phyloP scores from a whole-genome alignment of 2,797 vertebrate species.

The Mareca strepera region DNA sequence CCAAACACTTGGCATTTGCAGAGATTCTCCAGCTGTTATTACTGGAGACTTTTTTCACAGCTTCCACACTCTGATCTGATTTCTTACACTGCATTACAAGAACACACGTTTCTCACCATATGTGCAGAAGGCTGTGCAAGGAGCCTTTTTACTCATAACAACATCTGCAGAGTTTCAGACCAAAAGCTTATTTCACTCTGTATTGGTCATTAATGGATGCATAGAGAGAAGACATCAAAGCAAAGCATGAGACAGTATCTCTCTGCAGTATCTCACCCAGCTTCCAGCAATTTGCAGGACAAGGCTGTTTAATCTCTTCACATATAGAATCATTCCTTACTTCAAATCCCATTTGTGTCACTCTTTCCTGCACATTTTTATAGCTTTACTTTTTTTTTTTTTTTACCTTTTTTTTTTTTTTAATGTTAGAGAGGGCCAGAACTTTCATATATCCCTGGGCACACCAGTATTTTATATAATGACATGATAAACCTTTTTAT shows the following conservation, averaged over 20 bases:
- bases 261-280: neutral
- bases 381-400: neutral
- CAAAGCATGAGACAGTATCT: neutral
- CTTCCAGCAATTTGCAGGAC: neutral
- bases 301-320: neutral
- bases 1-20: neutral
- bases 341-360: neutral
- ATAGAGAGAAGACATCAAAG: neutral
- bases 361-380: neutral
- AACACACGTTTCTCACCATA: neutral
- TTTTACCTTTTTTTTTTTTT: neutral
- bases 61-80: neutral
- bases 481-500: conserved; percentile 14
- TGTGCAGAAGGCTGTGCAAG: neutral
- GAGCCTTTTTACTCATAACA: neutral
- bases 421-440: neutral
- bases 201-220: neutral
- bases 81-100: neutral
- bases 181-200: neutral
- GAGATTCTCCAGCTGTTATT: neutral
- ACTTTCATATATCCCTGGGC: neutral
- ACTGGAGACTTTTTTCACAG: neutral
- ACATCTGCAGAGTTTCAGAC: neutral
- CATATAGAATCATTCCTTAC: neutral
- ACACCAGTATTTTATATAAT: neutral